A percentile compares a stretch with the other conserved stretches of the same genome.
These are phyloP conservation scores for Aphelocoma californica DNA, from an alignment of 2,797 vertebrate species.

Conservation along the genomic window DNA sequence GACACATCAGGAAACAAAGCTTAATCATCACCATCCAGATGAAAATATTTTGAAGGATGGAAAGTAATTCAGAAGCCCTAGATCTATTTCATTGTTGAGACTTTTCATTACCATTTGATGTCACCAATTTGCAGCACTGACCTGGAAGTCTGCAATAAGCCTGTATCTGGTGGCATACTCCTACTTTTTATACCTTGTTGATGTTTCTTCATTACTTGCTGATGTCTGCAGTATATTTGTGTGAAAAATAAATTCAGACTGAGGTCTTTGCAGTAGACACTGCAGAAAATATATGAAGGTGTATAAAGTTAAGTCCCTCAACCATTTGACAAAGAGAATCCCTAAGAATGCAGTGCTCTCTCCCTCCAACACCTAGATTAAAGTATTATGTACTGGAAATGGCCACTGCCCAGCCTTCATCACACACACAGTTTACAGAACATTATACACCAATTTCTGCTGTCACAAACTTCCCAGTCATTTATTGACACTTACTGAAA, in stretches of 20 bases:
- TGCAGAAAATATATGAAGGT: not conserved
- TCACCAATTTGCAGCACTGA: not conserved
- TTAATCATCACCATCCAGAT: not conserved
- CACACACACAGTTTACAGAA: not conserved
- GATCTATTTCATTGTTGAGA: not conserved
- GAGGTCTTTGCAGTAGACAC: not conserved
- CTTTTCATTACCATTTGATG: not conserved
- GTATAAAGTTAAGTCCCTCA: not conserved
- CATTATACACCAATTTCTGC: fast-evolving
- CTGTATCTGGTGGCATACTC: not conserved
- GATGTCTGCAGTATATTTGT: not conserved
- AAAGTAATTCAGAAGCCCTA: not conserved
- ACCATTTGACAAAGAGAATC: not conserved
- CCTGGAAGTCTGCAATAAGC: not conserved
- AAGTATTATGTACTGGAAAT: not conserved
- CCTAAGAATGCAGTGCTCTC: not conserved
- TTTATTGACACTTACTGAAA: not conserved
- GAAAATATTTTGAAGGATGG: not conserved
- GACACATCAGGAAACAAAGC: not conserved
- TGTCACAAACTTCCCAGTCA: not conserved
- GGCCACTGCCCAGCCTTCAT: not conserved
- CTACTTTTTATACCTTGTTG: not conserved
- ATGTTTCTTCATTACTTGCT: not conserved
- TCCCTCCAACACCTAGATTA: not conserved
- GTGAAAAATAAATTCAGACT: not conserved